phyloP scores from a whole-genome alignment of 1,140 invertebrate genomes.

The Colletes gigas region DNA sequence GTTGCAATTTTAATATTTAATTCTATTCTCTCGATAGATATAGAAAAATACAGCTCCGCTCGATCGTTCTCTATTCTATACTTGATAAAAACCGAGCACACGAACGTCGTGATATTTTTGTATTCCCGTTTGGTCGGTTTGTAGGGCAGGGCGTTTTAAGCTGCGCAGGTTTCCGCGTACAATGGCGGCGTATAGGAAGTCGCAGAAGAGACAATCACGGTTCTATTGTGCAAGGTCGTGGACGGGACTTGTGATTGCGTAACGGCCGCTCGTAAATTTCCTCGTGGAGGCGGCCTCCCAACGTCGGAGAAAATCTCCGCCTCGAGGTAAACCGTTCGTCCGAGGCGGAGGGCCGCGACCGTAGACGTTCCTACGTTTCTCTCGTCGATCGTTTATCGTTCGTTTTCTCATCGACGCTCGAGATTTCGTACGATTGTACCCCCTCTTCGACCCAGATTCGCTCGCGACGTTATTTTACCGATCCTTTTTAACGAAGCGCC shows the following conservation, averaged over 20 bases:
- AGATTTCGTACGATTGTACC: not conserved
- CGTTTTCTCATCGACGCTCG: not conserved
- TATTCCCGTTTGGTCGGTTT: too few relatives aligned
- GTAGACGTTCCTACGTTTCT: not conserved
- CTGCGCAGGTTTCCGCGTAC: not conserved
- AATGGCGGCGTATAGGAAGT: not conserved
- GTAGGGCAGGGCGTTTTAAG: not conserved
- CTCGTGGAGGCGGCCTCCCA: not conserved
- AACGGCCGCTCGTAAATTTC: constrained; percentile 40
- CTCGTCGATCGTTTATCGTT: not conserved
- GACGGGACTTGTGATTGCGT: constrained; percentile 33
- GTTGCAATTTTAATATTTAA: too few relatives aligned
- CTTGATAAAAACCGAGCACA: too few relatives aligned
- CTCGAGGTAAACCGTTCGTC: constrained; percentile 8
- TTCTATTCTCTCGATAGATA: too few relatives aligned
- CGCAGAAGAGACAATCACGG: constrained; percentile 18
- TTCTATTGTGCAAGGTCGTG: constrained; percentile 43
- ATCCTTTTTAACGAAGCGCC: not conserved
- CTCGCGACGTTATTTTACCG: too few relatives aligned
- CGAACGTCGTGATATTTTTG: too few relatives aligned
- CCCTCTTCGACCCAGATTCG: not conserved
- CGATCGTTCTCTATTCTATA: too few relatives aligned
- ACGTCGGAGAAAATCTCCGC: constrained; percentile 21
- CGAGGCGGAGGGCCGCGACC: not conserved
- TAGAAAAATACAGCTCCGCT: too few relatives aligned